Conservation (phyloP, 1,140 invertebrate genomes). For the Leptoteleia sp. region DNA sequence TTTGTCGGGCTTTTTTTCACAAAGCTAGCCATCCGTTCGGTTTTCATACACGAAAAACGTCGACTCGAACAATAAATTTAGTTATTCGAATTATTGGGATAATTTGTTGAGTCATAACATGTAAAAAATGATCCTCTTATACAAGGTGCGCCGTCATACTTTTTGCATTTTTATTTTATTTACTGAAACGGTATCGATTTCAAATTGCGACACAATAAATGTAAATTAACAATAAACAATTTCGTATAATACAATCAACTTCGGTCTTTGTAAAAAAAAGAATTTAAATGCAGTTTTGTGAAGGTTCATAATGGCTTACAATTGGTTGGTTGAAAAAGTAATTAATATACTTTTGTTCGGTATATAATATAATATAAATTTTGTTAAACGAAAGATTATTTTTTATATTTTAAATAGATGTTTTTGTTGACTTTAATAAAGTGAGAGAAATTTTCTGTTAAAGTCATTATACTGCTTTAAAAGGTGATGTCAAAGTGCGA, state of each 20-base stretch:
- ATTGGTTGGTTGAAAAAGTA: too few relatives aligned
- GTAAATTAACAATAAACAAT: not conserved
- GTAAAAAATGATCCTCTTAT: constrained; percentile 14
- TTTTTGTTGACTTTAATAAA: too few relatives aligned
- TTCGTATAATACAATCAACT: not conserved
- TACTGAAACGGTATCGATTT: not conserved
- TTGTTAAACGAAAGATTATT: too few relatives aligned
- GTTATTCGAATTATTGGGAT: constrained; percentile 21
- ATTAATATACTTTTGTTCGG: too few relatives aligned
- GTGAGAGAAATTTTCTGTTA: too few relatives aligned
- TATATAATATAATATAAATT: too few relatives aligned
- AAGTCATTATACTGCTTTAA: too few relatives aligned
- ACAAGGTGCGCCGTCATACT: not conserved
- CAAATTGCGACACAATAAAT: not conserved
- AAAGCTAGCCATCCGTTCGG: constrained; percentile 10
- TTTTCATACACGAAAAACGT: constrained; percentile 15
- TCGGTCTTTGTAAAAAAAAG: not conserved
- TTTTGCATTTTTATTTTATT: constrained; percentile 6
- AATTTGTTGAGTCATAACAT: constrained; percentile 31
- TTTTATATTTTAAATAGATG: too few relatives aligned
- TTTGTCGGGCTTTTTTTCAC: constrained; percentile 32
- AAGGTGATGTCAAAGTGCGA: too few relatives aligned
- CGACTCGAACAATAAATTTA: constrained; percentile 29
- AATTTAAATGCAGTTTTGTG: too few relatives aligned
- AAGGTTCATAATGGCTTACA: too few relatives aligned